Percentiles rank a stretch among this genome's conserved stretches.
Conservation (phyloP, 1,140 invertebrate species). For the Manduca sexta region DNA sequence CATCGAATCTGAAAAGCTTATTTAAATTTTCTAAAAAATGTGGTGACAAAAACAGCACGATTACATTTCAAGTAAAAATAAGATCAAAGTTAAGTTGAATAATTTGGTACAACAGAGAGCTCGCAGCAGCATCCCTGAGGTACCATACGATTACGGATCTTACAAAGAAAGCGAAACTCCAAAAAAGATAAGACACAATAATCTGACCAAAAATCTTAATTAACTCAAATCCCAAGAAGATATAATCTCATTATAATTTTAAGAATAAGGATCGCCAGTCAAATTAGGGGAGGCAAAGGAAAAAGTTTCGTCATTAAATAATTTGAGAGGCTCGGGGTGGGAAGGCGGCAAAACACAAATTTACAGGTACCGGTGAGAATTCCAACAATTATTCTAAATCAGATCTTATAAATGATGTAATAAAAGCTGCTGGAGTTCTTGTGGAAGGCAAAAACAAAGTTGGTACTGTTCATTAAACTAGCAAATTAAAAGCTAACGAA, state of each 20-base stretch:
- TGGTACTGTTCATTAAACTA: slow-evolving; percentile 10
- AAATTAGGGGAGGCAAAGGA: slow-evolving; percentile 2
- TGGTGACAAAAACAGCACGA: too few relatives aligned
- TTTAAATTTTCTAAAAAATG: too few relatives aligned
- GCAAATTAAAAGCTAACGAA: slow-evolving; percentile 19
- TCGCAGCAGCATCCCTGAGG: too few relatives aligned
- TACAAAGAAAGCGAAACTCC: background rate
- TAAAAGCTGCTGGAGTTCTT: background rate
- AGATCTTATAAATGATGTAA: background rate
- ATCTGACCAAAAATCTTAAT: slow-evolving; percentile 8
- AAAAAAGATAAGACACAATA: background rate
- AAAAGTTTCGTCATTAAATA: slow-evolving; percentile 8
- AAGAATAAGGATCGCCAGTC: slow-evolving; percentile 5
- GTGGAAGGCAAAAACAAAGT: background rate
- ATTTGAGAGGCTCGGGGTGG: slow-evolving; percentile 1
- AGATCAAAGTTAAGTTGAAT: too few relatives aligned
- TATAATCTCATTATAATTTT: slow-evolving; percentile 10
- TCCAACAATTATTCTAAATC: background rate
- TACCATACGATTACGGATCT: too few relatives aligned
- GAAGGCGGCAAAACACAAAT: background rate
- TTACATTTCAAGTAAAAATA: too few relatives aligned
- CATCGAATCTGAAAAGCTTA: too few relatives aligned
- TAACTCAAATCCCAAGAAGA: slow-evolving; percentile 6
- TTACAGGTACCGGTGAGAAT: background rate
- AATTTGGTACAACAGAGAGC: too few relatives aligned